Conservation (phyloP, 2,888 invertebrate genomes). For the Microplitis manilae region DNA sequence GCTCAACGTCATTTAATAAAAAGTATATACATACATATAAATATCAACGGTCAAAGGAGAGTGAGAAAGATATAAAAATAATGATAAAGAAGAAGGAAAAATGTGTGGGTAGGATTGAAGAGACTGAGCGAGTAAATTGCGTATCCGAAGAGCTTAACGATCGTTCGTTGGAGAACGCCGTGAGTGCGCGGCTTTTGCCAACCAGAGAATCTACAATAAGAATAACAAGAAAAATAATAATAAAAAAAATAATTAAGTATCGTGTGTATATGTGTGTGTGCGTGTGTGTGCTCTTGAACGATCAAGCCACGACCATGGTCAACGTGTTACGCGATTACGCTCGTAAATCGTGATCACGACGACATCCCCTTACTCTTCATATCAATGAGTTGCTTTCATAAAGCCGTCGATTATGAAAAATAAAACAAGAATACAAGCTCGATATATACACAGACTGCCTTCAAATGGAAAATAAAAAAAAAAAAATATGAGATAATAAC, state of each 20-base stretch:
- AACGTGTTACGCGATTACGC: conserved; percentile 53
- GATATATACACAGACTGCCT: conserved; percentile 13
- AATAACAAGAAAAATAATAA: neutral
- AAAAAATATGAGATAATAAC: neutral
- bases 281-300: neutral
- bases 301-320: conserved; percentile 46
- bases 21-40: neutral
- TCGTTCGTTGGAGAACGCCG: conserved; percentile 5
- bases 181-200: neutral
- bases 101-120: conserved; percentile 37
- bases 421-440: conserved; percentile 39
- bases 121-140: conserved; percentile 36
- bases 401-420: conserved; percentile 52
- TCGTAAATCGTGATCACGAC: conserved; percentile 55
- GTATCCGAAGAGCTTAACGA: conserved; percentile 43
- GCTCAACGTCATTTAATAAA: conserved; percentile 11
- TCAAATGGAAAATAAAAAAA: conserved; percentile 1
- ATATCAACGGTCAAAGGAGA: neutral
- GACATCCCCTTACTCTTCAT: conserved; percentile 41
- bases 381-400: conserved; percentile 55
- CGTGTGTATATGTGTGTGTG: conserved; percentile 5
- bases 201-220: neutral
- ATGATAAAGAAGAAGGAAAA: neutral
- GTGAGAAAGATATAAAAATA: conserved; percentile 3
- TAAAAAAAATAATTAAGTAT: conserved; percentile 13